These are phyloP conservation scores for Drosophila formosana DNA, from an alignment of 2,888 invertebrate genomes.

Conservation along the genomic window DNA sequence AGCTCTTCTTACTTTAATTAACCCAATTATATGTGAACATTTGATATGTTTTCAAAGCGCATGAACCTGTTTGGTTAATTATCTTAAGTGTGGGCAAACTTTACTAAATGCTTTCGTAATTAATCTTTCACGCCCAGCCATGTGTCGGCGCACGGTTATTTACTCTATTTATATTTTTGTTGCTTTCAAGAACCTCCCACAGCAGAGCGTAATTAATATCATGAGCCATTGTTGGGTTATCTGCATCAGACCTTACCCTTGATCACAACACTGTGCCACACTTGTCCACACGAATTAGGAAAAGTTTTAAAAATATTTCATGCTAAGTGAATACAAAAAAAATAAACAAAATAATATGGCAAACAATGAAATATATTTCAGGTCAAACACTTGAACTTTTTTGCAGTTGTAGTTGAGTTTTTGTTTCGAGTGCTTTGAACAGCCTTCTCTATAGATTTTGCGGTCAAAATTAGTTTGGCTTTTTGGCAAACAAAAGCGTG, in stretches of 20 bases:
- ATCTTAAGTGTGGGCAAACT: constrained; percentile 36
- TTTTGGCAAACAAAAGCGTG: constrained; percentile 26
- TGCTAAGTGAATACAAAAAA: constrained; percentile 47
- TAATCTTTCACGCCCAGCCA: constrained; percentile 33
- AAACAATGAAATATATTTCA: constrained; percentile 44
- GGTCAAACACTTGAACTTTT: constrained; percentile 57
- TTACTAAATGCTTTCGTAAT: constrained; percentile 48
- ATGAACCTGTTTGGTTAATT: constrained; percentile 33
- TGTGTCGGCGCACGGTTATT: constrained; percentile 15
- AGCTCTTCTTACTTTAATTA: background rate
- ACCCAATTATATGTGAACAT: constrained; percentile 13
- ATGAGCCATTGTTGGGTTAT: constrained; percentile 3
- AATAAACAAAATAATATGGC: constrained; percentile 35
- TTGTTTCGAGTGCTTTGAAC: constrained; percentile 27
- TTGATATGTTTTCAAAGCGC: constrained; percentile 10
- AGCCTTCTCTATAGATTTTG: constrained; percentile 57
- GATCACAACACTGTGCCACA: too few relatives aligned
- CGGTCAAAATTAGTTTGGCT: constrained; percentile 53
- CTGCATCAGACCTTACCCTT: too few relatives aligned
- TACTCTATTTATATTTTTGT: constrained; percentile 9
- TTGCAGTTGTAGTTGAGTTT: constrained; percentile 17
- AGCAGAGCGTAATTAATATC: constrained; percentile 42
- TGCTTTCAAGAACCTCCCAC: constrained; percentile 13
- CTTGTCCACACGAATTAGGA: too few relatives aligned
- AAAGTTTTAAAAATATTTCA: constrained; percentile 36